Percentiles rank a stretch among this genome's conserved stretches.
Evolutionary conservation across 2,797 vertebrate genomes (phyloP).

Genomic region (Phrynocephalus vlangalii): DNA sequence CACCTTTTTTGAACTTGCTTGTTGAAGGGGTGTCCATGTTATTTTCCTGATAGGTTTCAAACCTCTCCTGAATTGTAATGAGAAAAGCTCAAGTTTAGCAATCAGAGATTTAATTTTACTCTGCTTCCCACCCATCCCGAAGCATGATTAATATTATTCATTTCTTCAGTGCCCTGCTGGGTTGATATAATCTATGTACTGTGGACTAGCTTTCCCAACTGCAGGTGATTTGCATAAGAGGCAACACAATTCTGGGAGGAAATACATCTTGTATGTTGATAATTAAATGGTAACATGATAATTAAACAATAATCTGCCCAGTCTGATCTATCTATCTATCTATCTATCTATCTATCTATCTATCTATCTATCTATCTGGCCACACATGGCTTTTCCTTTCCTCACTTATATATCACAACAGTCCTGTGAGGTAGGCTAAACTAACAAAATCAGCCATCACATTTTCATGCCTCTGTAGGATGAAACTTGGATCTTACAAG

Average conservation of each 20-base stretch:
- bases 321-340: conserved; percentile 17
- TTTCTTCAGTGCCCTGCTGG: conserved; percentile 71
- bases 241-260: conserved; percentile 51
- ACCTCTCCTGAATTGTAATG: conserved; percentile 55
- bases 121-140: conserved; percentile 65
- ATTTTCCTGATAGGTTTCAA: not conserved
- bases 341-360: no score
- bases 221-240: conserved; percentile 61
- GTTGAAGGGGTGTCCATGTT: not conserved
- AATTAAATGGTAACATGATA: conserved; percentile 60
- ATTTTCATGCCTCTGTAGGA: no score
- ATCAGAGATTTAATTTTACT: conserved; percentile 67
- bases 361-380: no score
- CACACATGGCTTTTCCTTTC: no score
- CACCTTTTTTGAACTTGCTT: not conserved
- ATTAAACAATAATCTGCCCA: conserved; percentile 56
- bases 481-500: no score
- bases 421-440: no score
- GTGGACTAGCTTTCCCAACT: conserved; percentile 60
- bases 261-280: conserved; percentile 57
- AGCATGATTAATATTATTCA: conserved; percentile 75
- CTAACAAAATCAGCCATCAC: no score
- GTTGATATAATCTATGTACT: conserved; percentile 71
- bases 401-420: no score
- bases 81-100: conserved; percentile 46